Evolutionary conservation across 1,140 invertebrate genomes (phyloP).

Genomic region (Drosophila ogumai): DNA sequence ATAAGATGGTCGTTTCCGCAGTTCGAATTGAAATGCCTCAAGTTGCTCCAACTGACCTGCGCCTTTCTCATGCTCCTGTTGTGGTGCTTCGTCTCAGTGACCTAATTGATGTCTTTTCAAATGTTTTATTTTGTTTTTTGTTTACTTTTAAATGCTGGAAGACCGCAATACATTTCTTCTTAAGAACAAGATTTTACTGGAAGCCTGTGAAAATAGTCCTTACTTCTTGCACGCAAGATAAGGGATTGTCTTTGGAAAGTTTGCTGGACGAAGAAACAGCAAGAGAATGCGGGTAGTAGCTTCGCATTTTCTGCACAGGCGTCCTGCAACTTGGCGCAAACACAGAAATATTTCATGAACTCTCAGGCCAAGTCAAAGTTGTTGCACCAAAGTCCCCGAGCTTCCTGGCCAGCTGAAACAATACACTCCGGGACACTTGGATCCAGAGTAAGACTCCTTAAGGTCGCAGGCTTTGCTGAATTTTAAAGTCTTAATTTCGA

Average conservation of each 20-base stretch:
- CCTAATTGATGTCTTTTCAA: background rate
- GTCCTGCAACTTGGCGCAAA: slow-evolving; percentile 30
- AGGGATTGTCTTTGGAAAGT: background rate
- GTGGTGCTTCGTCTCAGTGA: background rate
- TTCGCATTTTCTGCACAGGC: background rate
- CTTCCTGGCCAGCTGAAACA: slow-evolving; percentile 52
- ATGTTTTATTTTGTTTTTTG: background rate
- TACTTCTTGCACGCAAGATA: background rate
- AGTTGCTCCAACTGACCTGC: slow-evolving; percentile 12
- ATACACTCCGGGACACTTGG: slow-evolving; percentile 22
- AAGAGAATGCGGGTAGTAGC: background rate
- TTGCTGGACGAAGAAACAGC: background rate
- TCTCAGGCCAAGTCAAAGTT: slow-evolving; percentile 44
- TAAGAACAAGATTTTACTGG: no score
- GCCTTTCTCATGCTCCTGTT: background rate
- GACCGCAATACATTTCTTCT: no score
- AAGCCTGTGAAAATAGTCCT: no score
- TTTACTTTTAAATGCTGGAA: background rate
- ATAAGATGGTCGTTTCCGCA: no score
- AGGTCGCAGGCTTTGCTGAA: slow-evolving; percentile 14
- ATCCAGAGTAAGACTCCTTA: slow-evolving; percentile 16
- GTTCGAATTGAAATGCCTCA: background rate
- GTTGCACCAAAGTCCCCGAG: slow-evolving; percentile 9
- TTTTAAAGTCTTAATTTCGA: background rate
- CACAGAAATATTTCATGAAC: slow-evolving; percentile 51